Conservation (phyloP, 1,140 invertebrate genomes). For the Calycopis cecrops region DNA sequence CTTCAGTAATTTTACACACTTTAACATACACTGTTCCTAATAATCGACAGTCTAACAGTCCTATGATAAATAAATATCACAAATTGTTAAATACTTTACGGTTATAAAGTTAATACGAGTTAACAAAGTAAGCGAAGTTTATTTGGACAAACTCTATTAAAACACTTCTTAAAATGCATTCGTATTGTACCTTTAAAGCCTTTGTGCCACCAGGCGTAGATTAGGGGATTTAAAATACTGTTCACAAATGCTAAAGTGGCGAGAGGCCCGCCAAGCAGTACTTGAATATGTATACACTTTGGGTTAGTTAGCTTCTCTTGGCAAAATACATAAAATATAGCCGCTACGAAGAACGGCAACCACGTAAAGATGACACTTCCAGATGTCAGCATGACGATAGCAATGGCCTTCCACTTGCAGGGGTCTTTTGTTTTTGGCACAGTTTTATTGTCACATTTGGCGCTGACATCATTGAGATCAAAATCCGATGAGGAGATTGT, state of each 20-base stretch:
- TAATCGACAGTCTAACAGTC: no score
- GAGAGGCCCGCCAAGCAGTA: conserved; percentile 71
- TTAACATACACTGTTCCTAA: no score
- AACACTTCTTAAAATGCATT: conserved; percentile 35
- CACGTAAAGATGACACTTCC: conserved; percentile 72
- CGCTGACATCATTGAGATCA: conserved; percentile 11
- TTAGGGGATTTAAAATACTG: conserved; percentile 81
- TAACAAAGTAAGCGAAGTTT: no score
- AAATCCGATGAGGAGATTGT: conserved; percentile 36
- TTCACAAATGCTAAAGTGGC: conserved; percentile 79
- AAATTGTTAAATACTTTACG: no score
- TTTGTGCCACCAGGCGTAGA: conserved; percentile 84
- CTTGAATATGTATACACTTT: conserved; percentile 59
- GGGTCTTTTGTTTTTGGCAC: conserved; percentile 45
- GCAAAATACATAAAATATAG: conserved; percentile 70
- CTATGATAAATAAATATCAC: no score
- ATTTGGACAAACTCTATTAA: conserved; percentile 23
- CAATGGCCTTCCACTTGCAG: conserved; percentile 75
- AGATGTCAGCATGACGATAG: conserved; percentile 76
- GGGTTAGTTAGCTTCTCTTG: conserved; percentile 56
- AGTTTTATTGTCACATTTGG: conserved; percentile 1
- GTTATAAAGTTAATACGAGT: no score
- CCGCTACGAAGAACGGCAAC: conserved; percentile 68
- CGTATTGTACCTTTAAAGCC: conserved; percentile 66
- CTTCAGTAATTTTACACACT: no score